Evolutionary conservation across 2,888 invertebrate genomes (phyloP), one percentile per base, ranked within the genome.

Genomic region (Allacma fusca): DNA sequence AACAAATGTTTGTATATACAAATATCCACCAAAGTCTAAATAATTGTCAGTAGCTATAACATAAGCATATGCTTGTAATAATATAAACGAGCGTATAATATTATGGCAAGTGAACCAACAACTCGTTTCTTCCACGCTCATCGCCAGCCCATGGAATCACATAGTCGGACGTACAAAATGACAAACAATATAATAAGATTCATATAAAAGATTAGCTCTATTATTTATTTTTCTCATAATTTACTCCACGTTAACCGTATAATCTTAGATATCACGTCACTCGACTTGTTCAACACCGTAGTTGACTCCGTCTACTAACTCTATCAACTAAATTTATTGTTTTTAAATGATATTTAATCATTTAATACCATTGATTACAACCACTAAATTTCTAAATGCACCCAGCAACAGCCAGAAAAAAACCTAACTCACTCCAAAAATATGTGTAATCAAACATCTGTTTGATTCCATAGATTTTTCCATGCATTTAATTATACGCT

Each of bases 211-310:
- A 72, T 62, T 72, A 62, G 26, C 23, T 13, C 13, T 72, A 59
- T 50, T 70, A 44, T 72, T 59, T 72, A 71, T 72, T 72, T 70
- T 72, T 72, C 72, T 29, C 72, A 72, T 72, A 62, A 62, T 62
- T 72, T 72, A 72, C 59, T 50, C 29, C 50, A 59, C 16, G n/a
- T 26, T 44, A 19, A 57, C 28, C n/a, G 29, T 59, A 62, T 72
- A 72, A 72, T 72, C 59, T 72, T 62, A n/a, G 50, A 5, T n/a
- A 50, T 9, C 50, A 50, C 50, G 50, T 50, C 50, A 50, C 50
- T 50, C 2, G 7, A 50, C 19, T n/a, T 50, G 50, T 50, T n/a
- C 19, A n/a, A 50, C 50, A 50, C 50, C 16, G 7, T 50, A 13
- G 5, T 40, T 40, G 40, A 13, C 40, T 40, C 40, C 40, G 40